Base-by-base conservation (phyloP, 2,797 vertebrate species). In the Urophycis tenuis region DNA sequence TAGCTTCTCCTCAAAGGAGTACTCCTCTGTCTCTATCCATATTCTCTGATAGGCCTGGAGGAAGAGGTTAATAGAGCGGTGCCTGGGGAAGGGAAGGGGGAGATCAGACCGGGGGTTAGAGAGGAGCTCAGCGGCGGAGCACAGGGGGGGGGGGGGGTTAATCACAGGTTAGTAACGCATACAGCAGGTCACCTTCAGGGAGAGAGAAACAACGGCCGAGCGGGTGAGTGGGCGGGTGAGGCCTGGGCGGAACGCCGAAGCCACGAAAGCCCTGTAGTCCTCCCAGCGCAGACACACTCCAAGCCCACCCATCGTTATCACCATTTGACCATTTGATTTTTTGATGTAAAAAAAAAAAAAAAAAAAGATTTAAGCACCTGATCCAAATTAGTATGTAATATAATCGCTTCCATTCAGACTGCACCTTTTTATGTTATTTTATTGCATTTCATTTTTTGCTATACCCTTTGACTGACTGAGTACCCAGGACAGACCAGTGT, bases 21-120 rank as follows among this genome's bases (percentile, higher is more conserved):
- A 97, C 90, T 96, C 96, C 93, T 99, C 98, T 95, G 97, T 97
- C 96, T 98, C 97, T 97, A 99, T 99, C 97, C 97, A 99, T 94
- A 95, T 97, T 95, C 94, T 97, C 94, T 96, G 97, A 97, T 99
- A 99, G 93, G 96, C 97, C 95, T 95, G 95, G 93, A 99, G 95
- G 95, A 98, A 99, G 95, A 99, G 97, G 95, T 99, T 99, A 98
- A 99, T 98, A 95, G 95, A 97, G 94, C 98, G 97, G 95, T 99
- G 98, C 97, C 98, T 99, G 76, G 78, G 85, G 74, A 85, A 80
- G 88, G 89, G 92, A n/a, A n/a, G 78, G 78, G 91, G 84, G 78
- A 74, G 69, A 79, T 71, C 33, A 33, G 69, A 31, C 32, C 3
- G 10, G 69, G 69, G 69, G 69, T 71, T 71, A 71, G 69, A 33